Percentiles rank a stretch among this genome's conserved stretches.
Evolutionary conservation across 2,113 vertebrate species (phyloP).

Genomic region (Myotis brandtii): DNA sequence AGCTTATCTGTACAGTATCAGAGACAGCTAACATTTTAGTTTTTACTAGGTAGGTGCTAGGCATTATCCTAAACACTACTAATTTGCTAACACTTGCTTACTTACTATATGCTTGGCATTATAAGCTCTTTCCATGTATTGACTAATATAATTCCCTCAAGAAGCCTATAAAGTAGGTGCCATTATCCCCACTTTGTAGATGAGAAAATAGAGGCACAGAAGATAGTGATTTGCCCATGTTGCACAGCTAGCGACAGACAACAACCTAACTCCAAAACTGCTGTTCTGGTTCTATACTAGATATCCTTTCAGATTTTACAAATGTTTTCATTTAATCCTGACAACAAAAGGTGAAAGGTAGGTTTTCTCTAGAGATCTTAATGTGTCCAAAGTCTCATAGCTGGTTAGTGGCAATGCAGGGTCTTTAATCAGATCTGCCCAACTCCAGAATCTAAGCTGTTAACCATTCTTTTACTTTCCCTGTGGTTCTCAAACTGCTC

Average conservation of each 20-base stretch:
- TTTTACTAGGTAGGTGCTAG: background rate
- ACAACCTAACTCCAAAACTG: background rate
- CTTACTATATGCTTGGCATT: background rate
- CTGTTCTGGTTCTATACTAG: background rate
- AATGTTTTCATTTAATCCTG: background rate
- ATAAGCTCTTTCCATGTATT: background rate
- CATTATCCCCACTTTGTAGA: conserved; percentile 2
- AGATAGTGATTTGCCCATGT: background rate
- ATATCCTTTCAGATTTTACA: background rate
- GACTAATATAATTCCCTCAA: background rate
- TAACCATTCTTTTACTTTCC: background rate
- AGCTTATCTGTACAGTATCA: background rate
- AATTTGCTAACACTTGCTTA: conserved; percentile 30
- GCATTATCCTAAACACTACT: background rate
- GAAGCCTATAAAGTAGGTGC: background rate
- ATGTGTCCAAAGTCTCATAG: background rate
- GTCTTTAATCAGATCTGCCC: background rate
- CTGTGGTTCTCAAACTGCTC: background rate
- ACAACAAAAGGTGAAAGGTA: background rate
- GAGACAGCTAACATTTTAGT: background rate
- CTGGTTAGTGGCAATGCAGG: background rate
- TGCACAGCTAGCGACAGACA: background rate
- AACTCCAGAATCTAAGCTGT: background rate
- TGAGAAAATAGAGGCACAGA: background rate
- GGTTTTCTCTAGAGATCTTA: conserved; percentile 40